Evolutionary conservation across 2,113 vertebrate species (phyloP).

Genomic region (Zapornia atra): DNA sequence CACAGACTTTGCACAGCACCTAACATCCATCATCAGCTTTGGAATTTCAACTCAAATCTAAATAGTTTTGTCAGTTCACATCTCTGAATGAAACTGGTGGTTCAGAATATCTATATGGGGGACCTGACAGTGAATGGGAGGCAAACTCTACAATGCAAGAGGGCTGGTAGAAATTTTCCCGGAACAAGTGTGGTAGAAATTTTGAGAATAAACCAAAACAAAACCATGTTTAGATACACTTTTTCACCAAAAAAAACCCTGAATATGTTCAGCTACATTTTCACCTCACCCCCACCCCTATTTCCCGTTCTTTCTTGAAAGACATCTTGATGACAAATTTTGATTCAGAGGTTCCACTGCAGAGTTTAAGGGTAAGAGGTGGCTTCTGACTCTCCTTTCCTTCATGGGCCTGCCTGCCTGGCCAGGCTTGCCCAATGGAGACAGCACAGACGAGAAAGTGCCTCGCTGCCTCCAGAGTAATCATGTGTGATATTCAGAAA

Average conservation of each 20-base stretch:
- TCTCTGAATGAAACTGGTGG: background rate
- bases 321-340: background rate
- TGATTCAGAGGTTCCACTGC: background rate
- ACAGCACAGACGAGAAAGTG: background rate
- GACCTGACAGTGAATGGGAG: background rate
- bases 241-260: background rate
- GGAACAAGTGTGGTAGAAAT: accelerated
- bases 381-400: background rate
- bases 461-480: background rate
- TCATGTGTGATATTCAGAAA: conserved; percentile 3
- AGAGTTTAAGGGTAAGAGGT: background rate
- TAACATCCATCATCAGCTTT: background rate
- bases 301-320: background rate
- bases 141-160: background rate
- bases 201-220: background rate
- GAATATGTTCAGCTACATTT: background rate
- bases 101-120: background rate
- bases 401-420: background rate
- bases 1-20: background rate
- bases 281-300: background rate
- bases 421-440: background rate
- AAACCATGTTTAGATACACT: background rate
- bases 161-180: background rate
- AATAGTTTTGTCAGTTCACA: background rate
- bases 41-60: background rate